Evolutionary conservation across 2,113 vertebrate species (phyloP).

Genomic region (Cinclus mexicanus): DNA sequence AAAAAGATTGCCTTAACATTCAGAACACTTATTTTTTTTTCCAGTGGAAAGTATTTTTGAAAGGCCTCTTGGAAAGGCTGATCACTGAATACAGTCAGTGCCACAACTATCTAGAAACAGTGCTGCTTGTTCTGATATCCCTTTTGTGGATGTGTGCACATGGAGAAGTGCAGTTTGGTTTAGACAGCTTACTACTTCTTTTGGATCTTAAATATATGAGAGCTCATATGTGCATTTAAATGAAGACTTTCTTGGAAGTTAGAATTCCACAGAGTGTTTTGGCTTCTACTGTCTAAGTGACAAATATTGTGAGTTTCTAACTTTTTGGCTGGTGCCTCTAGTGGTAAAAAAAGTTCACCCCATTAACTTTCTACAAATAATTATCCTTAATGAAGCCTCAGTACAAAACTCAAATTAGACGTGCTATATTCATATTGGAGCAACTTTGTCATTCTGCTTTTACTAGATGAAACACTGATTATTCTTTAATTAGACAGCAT

Average conservation of each 20-base stretch:
- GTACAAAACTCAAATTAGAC: neutral
- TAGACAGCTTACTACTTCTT: neutral
- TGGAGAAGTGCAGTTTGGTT: neutral
- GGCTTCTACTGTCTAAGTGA: neutral
- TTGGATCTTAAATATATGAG: neutral
- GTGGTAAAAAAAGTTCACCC: neutral
- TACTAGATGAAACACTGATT: neutral
- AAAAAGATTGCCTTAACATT: neutral
- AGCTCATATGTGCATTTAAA: neutral
- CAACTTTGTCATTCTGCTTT: neutral
- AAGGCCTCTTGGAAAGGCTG: neutral
- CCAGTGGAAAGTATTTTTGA: neutral
- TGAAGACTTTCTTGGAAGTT: neutral
- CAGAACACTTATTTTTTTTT: neutral
- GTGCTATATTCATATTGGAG: neutral
- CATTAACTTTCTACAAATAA: neutral
- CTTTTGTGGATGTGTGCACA: neutral
- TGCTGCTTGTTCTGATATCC: neutral
- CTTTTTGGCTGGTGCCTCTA: neutral
- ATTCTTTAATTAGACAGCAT: neutral
- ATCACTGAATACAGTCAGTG: fast-evolving
- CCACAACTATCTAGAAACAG: neutral
- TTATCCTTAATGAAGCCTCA: neutral
- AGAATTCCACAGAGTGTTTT: neutral
- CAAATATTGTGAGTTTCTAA: neutral